A percentile compares a stretch with the other conserved stretches of the same genome.
phyloP scores from a whole-genome alignment of 2,888 invertebrate genomes.

The Nyleta sp. region DNA sequence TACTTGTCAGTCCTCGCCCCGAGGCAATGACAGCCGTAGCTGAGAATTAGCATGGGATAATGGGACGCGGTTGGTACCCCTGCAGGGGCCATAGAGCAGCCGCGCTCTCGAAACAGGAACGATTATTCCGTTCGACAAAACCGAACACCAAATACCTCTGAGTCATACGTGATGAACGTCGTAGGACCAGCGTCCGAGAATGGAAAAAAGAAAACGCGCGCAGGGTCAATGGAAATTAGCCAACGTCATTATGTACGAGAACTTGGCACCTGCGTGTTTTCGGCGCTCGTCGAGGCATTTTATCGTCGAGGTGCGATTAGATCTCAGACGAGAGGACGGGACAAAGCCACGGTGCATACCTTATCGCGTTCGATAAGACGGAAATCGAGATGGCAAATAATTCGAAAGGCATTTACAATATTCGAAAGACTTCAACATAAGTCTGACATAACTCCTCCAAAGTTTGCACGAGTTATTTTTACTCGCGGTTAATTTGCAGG shows the following conservation, averaged over 20 bases:
- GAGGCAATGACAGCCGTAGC: conserved; percentile 82
- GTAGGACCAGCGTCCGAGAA: conserved; percentile 8
- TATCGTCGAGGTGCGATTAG: no score
- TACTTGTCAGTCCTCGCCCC: conserved; percentile 81
- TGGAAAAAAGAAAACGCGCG: conserved; percentile 33
- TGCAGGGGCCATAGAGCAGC: conserved; percentile 76
- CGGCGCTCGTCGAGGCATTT: no score
- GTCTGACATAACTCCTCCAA: no score
- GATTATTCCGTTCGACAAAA: conserved; percentile 66
- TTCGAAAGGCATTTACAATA: no score
- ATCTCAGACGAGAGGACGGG: no score
- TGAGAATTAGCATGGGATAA: conserved; percentile 82
- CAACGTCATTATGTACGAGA: conserved; percentile 36
- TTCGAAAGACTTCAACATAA: no score
- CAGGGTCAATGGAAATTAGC: conserved; percentile 33
- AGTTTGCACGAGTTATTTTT: no score
- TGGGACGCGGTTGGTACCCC: conserved; percentile 79
- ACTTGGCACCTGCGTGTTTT: no score
- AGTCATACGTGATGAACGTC: conserved; percentile 69
- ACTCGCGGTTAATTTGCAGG: no score
- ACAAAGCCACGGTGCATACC: no score
- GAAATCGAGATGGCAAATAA: no score
- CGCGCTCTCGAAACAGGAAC: conserved; percentile 71
- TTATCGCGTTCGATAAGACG: no score
- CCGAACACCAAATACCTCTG: conserved; percentile 72